Evolutionary conservation across 2,888 invertebrate genomes (phyloP), one percentile per base, ranked within the genome.

Genomic region (Busseola fusca): DNA sequence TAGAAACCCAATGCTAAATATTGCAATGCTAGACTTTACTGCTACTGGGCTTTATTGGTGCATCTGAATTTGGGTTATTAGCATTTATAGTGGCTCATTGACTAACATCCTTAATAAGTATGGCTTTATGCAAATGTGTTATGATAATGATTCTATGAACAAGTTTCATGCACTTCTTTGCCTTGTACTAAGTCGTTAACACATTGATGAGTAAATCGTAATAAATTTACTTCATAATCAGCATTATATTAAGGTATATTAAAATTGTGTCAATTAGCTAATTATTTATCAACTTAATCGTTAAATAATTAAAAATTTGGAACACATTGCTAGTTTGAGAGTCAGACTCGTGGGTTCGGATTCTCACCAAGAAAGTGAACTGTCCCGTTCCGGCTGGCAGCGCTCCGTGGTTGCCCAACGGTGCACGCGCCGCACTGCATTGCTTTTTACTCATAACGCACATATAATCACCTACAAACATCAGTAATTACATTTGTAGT

Each of bases 351-450:
- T 62, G 67, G 50, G 30, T 67, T 62, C 40, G 86, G 88, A 92
- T 90, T 92, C 91, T 90, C 89, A 85, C 84, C 84, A 93, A 92
- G 93, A 94, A 94, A 94, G 94, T 93, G 91, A 92, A 91, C 87
- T 90, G 89, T 81, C 74, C 57, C 80, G 89, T 93, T 93, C 92
- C 93, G 88, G 86, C 81, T 87, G 81, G 92, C 79, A 91, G 70
- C 83, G 77, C 72, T 69, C 81, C 81, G 81, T 82, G 76, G 87
- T 91, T 91, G 88, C 89, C 86, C 87, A 90, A 90, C 87, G 70
- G 64, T 80, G 80, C 80, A 75, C 69, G 74, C 76, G 75, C 75
- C 64, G 64, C 69, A 74, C 73, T 69, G 42, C 78, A 40, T 40
- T 57, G 57, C 56, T 58, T 72, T 62, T 69, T 82, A 70, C 74